Evolutionary conservation across 1,140 invertebrate genomes (phyloP).

Genomic region (Mamestra configurata): DNA sequence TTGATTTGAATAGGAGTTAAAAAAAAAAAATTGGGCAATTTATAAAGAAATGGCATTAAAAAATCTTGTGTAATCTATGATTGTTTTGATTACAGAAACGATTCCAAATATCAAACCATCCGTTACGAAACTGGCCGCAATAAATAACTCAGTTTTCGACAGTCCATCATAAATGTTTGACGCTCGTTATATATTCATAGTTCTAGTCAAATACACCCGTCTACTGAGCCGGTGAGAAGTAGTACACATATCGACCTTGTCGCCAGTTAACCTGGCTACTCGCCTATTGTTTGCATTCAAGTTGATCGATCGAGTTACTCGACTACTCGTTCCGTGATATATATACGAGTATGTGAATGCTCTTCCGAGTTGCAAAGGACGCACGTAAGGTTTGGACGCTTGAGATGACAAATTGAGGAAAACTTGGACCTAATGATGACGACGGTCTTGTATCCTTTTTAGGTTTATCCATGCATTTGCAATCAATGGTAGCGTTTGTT

Average conservation of each 20-base stretch:
- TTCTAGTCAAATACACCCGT: background rate
- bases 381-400: background rate
- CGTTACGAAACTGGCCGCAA: background rate
- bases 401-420: slow-evolving; percentile 38
- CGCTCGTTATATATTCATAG: background rate
- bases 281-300: slow-evolving; percentile 45
- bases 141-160: background rate
- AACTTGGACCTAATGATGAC: background rate
- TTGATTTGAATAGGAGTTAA: too few species aligned
- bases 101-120: background rate
- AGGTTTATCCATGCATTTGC: background rate
- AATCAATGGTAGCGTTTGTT: background rate
- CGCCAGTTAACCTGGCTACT: slow-evolving; percentile 17
- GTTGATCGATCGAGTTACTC: slow-evolving; percentile 46
- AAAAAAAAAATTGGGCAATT: too few species aligned
- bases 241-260: slow-evolving; percentile 44
- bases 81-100: too few species aligned
- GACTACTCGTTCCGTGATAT: background rate
- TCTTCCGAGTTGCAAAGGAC: slow-evolving; percentile 44
- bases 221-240: slow-evolving; percentile 16
- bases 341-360: slow-evolving; percentile 24
- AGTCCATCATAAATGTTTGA: slow-evolving; percentile 1
- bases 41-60: too few species aligned
- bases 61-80: too few species aligned
- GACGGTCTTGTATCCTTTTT: background rate